Percentiles rank a stretch among this genome's conserved stretches.
Conservation (phyloP, 2,888 invertebrate genomes). For the Drosophila nr. medialis region DNA sequence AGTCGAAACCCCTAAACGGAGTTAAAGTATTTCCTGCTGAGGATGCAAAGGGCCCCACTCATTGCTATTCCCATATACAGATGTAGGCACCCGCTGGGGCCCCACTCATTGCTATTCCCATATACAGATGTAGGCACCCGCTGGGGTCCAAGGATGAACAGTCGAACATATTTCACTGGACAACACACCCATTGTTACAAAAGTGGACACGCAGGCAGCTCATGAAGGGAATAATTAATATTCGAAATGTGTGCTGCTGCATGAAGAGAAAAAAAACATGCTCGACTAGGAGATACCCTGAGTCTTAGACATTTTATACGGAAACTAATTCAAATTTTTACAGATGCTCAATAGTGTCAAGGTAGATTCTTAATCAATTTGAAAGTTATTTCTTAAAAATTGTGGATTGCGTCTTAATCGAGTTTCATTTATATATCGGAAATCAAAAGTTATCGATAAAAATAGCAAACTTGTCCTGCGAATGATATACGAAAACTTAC, state of each 20-base stretch:
- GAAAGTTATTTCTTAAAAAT: neutral
- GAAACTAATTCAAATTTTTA: neutral
- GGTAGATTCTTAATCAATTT: neutral
- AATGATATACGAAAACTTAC: neutral
- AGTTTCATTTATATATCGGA: neutral
- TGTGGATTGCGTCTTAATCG: neutral
- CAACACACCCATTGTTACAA: constrained; percentile 8
- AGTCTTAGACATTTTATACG: neutral
- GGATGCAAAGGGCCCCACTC: neutral
- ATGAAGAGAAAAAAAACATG: neutral
- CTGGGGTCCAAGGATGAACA: neutral
- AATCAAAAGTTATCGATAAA: neutral
- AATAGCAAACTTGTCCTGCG: neutral
- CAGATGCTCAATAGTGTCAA: neutral
- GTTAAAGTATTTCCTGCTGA: constrained; percentile 1
- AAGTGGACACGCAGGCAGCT: constrained; percentile 26
- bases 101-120: constrained; percentile 9
- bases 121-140: constrained; percentile 22
- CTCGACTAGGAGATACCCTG: neutral
- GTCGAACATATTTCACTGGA: constrained; percentile 15
- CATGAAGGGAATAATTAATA: constrained; percentile 59
- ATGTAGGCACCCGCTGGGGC: neutral
- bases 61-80: constrained; percentile 29
- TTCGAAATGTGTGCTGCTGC: constrained; percentile 51
- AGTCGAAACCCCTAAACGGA: neutral